Percentiles rank a stretch among this genome's conserved stretches.
These are phyloP conservation scores for Aporophyla lueneburgensis DNA, from an alignment of 2,888 invertebrate genomes.

Conservation along the genomic window DNA sequence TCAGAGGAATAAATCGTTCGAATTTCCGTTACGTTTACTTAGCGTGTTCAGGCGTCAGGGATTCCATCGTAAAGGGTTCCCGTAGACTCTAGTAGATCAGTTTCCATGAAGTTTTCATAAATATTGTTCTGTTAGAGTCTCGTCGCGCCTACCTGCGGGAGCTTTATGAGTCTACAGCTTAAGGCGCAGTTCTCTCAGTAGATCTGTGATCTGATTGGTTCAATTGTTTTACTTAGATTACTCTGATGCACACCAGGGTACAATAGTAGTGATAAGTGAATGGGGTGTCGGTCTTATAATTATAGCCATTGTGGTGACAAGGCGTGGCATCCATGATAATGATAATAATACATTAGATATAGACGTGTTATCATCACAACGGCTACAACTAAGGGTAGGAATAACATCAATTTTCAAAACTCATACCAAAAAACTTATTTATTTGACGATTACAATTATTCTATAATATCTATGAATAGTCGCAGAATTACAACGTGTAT, in stretches of 20 bases:
- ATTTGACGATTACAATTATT: constrained; percentile 71
- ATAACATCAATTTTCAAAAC: constrained; percentile 69
- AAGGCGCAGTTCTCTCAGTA: neutral
- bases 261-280: neutral
- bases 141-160: too few relatives aligned
- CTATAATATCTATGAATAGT: constrained; percentile 72
- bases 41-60: neutral
- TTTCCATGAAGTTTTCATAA: too few relatives aligned
- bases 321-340: neutral
- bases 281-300: neutral
- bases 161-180: neutral
- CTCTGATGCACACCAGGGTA: neutral
- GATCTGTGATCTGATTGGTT: neutral
- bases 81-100: too few relatives aligned
- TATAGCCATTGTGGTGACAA: too few relatives aligned
- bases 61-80: neutral
- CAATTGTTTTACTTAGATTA: neutral
- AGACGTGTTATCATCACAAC: neutral
- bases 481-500: constrained; percentile 69
- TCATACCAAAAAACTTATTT: constrained; percentile 70
- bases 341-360: too few relatives aligned
- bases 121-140: too few relatives aligned
- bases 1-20: neutral
- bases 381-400: constrained; percentile 48
- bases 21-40: neutral